Evolutionary conservation across 2,113 vertebrate genomes (phyloP).

Genomic region (Syngnathus typhle): DNA sequence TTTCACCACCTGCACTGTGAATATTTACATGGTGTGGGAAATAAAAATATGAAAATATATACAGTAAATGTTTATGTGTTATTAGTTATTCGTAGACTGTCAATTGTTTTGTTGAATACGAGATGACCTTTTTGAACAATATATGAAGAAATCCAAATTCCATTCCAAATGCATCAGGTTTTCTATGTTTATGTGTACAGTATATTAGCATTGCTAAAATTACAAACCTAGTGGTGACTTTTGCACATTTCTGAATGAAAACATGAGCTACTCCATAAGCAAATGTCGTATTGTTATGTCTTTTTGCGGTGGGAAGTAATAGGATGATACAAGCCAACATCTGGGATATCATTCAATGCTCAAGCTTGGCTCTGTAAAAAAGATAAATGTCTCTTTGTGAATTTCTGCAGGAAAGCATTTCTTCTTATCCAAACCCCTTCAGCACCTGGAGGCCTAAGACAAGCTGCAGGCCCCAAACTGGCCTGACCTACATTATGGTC

Average conservation of each 20-base stretch:
- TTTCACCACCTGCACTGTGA: background rate
- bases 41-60: background rate
- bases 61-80: background rate
- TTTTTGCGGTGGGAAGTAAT: conserved; percentile 12
- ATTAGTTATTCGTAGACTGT: background rate
- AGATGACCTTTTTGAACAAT: background rate
- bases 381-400: conserved; percentile 58
- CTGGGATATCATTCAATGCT: conserved; percentile 58
- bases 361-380: conserved; percentile 49
- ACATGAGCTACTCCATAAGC: background rate
- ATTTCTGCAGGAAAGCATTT: conserved; percentile 50
- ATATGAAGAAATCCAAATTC: background rate
- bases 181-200: background rate
- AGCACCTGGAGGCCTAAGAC: conserved; percentile 28
- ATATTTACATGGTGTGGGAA: background rate
- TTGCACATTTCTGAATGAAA: background rate
- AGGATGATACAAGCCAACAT: conserved; percentile 42
- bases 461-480: conserved; percentile 30
- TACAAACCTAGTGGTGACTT: background rate
- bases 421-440: conserved; percentile 38
- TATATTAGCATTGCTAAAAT: background rate
- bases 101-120: too few relatives aligned
- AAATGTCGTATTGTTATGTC: background rate
- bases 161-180: background rate
- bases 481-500: background rate